Evolutionary conservation across 1,140 invertebrate species (phyloP).

Genomic region (Archegozetes longisetosus): DNA sequence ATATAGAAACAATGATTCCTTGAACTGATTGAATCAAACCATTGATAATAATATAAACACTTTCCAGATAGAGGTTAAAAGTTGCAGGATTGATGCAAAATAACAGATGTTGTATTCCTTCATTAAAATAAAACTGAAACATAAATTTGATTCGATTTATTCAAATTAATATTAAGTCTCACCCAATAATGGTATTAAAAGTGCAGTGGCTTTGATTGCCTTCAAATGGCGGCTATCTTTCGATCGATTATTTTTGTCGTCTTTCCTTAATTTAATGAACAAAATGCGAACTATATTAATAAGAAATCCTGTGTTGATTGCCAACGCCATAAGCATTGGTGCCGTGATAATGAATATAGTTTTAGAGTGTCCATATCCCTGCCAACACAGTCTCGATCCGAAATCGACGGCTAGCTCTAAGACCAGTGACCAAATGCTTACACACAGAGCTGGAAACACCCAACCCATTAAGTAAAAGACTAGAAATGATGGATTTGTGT

Average conservation of each 20-base stretch:
- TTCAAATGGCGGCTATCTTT: constrained; percentile 32
- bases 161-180: too few relatives aligned
- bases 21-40: constrained; percentile 34
- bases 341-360: constrained; percentile 33
- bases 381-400: constrained; percentile 29
- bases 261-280: constrained; percentile 26
- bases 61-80: constrained; percentile 22
- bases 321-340: constrained; percentile 32
- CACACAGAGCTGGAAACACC: constrained; percentile 33
- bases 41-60: constrained; percentile 33
- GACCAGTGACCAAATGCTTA: constrained; percentile 27
- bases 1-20: constrained; percentile 33
- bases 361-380: constrained; percentile 26
- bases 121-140: not conserved
- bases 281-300: constrained; percentile 37
- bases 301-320: constrained; percentile 34
- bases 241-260: constrained; percentile 24
- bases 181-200: constrained; percentile 38
- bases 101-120: constrained; percentile 34
- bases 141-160: not conserved
- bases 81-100: constrained; percentile 34
- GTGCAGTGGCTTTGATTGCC: constrained; percentile 37
- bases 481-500: constrained; percentile 31
- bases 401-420: constrained; percentile 25
- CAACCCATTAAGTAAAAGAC: constrained; percentile 36